Base-by-base conservation (phyloP, 2,888 invertebrate species). In the Tolmerus cingulatus region DNA sequence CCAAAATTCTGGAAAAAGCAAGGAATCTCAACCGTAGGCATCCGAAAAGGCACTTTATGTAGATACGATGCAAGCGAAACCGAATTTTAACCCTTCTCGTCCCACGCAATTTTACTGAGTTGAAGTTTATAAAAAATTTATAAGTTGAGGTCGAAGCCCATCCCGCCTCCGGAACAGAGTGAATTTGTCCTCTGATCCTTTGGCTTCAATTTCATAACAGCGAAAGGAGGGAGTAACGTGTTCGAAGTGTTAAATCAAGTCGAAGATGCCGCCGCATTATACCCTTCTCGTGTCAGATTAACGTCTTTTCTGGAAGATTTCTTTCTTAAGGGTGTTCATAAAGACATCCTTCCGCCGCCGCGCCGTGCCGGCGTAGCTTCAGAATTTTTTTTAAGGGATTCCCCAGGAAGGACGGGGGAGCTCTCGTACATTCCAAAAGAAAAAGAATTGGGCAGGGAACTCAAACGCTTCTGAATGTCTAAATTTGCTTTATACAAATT, bases 181-280 rank as follows among this genome's bases (percentile, higher is more conserved):
- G 76, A 76, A 37, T n/a, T 14, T 76, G 34, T 76, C 30, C 34
- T 76, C 34, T 16, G 37, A 76, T 76, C 76, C 37, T 30, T 37
- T n/a, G 16, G 34, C 76, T 76, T 76, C 76, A 76, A 37, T 76
- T 37, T 76, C 34, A 76, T 37, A 76, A 76, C 34, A 37, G 76
- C 16, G 37, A 14, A 76, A 34, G 34, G 37, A 16, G 19, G 37
- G 76, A 34, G 37, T 76, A 76, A 76, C 76, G 37, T 76, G n/a
- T 76, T 76, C 76, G 76, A 76, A 76, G 76, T 76, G 76, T 76
- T 76, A 76, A 76, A 76, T 76, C 76, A 76, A 76, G 76, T 76
- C 76, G 76, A 76, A 76, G 34, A 76, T 76, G 76, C 76, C 76
- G 34, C 34, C 76, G 37, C 37, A 76, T 34, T 76, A 76, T 76